These are phyloP conservation scores for Ctenosaura bakeri DNA, from an alignment of 2,797 vertebrate genomes.

Conservation along the genomic window DNA sequence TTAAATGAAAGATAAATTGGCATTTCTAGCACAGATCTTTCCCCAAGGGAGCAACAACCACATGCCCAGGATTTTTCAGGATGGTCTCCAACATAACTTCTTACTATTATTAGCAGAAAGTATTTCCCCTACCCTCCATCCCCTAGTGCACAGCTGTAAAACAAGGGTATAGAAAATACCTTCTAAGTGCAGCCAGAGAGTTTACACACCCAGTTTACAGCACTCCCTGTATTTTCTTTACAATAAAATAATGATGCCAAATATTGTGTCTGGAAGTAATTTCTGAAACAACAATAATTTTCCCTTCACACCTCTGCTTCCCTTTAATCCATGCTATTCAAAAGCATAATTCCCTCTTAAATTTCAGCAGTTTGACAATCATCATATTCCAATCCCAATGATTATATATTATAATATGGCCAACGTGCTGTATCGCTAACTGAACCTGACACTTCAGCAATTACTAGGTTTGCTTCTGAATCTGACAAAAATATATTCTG, in stretches of 20 bases:
- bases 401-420: not conserved
- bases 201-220: slow-evolving; percentile 46
- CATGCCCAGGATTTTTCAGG: slow-evolving; percentile 79
- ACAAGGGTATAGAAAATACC: slow-evolving; percentile 54
- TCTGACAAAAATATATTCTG: not conserved
- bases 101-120: slow-evolving; percentile 81
- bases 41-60: slow-evolving; percentile 69
- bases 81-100: slow-evolving; percentile 73
- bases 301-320: not conserved
- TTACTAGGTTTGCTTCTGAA: not conserved
- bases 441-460: not conserved
- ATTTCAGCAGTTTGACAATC: not conserved
- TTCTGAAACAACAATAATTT: slow-evolving; percentile 6
- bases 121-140: slow-evolving; percentile 63
- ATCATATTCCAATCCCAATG: not conserved
- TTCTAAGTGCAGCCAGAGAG: slow-evolving; percentile 48
- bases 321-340: not conserved
- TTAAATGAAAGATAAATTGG: slow-evolving; percentile 37
- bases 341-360: rapidly evolving
- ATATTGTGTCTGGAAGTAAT: slow-evolving; percentile 36
- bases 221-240: slow-evolving; percentile 10
- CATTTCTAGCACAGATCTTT: slow-evolving; percentile 66
- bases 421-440: not conserved
- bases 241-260: not conserved
- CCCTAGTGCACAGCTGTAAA: slow-evolving; percentile 74